These are phyloP conservation scores for Acheta domesticus DNA, from an alignment of 2,888 invertebrate genomes.

Conservation along the genomic window DNA sequence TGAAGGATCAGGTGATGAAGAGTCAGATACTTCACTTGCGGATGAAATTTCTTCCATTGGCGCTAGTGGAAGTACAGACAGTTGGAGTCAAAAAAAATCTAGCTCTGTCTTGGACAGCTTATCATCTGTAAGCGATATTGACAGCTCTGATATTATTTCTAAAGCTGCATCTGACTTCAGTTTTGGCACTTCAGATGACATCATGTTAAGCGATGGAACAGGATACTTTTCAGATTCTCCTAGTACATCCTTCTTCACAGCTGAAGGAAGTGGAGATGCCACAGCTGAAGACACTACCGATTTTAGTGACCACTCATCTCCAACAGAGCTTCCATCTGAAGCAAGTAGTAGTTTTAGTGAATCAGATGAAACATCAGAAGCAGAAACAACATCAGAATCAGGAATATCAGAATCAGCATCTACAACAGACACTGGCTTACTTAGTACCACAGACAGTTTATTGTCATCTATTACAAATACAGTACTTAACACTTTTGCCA, in stretches of 20 bases:
- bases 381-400: neutral
- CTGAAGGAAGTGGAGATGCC: conserved; percentile 26
- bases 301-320: conserved; percentile 21
- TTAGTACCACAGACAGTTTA: conserved; percentile 11
- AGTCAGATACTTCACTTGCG: neutral
- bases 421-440: neutral
- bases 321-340: conserved; percentile 11
- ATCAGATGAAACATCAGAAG: neutral
- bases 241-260: neutral
- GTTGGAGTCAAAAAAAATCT: no score
- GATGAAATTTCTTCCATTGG: conserved; percentile 9
- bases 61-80: neutral
- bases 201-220: conserved; percentile 55
- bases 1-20: neutral
- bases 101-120: neutral
- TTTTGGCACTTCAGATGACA: conserved; percentile 47
- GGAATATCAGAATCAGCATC: neutral
- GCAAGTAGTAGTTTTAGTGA: conserved; percentile 35
- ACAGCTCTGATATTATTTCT: neutral
- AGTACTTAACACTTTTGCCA: no score
- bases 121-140: conserved; percentile 12
- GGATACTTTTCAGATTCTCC: conserved; percentile 29
- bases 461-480: neutral
- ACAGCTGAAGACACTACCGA: conserved; percentile 30
- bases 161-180: conserved; percentile 44